phyloP scores from a whole-genome alignment of 2,888 invertebrate species.

The Lepidocyrtinus sp. region DNA sequence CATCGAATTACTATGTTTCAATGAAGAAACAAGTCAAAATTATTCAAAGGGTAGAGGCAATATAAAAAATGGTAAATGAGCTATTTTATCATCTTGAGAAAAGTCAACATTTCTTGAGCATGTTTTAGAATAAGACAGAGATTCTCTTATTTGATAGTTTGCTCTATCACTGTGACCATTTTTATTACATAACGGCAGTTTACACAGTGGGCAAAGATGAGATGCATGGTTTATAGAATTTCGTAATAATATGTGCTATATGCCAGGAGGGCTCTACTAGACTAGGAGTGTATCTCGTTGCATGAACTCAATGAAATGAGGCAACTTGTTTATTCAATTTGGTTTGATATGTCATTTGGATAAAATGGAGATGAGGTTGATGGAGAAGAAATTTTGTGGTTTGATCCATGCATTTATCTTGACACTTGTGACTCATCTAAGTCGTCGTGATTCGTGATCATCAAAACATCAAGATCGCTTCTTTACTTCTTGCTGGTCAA shows the following conservation, averaged over 20 bases:
- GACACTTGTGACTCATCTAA: neutral
- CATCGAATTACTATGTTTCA: neutral
- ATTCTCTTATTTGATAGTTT: neutral
- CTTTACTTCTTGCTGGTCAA: slow-evolving; percentile 13
- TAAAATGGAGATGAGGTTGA: slow-evolving; percentile 24
- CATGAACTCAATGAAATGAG: neutral
- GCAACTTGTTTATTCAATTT: slow-evolving; percentile 43
- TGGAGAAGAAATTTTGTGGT: neutral
- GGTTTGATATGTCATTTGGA: slow-evolving; percentile 31
- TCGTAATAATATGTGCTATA: neutral
- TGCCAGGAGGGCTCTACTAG: neutral
- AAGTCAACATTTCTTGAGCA: neutral
- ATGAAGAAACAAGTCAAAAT: neutral
- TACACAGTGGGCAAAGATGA: neutral
- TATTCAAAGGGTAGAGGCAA: neutral
- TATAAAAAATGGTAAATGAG: slow-evolving; percentile 9
- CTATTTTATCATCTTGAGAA: slow-evolving; percentile 13
- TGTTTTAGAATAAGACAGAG: neutral
- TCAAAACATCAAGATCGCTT: neutral
- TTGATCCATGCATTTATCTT: neutral
- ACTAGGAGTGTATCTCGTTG: neutral
- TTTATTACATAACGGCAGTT: slow-evolving; percentile 23
- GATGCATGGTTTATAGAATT: neutral
- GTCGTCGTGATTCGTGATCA: slow-evolving; percentile 10
- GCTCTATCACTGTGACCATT: neutral